These are phyloP conservation scores for Kradibia gibbosae DNA, from an alignment of 1,140 invertebrate species.

Conservation along the genomic window DNA sequence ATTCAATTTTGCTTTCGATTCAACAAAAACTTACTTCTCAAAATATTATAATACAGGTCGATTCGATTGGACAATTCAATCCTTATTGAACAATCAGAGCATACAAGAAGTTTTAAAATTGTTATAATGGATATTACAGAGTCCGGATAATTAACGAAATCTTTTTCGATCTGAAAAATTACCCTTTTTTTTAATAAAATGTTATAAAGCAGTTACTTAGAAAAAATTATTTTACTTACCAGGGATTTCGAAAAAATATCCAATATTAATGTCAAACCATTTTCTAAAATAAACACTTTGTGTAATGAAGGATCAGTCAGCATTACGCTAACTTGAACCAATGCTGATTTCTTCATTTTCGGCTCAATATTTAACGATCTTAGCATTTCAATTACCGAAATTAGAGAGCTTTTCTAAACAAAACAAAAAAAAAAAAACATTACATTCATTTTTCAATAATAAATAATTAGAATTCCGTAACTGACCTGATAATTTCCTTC, in stretches of 20 bases:
- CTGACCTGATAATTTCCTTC: conserved; percentile 64
- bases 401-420: conserved; percentile 60
- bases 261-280: conserved; percentile 68
- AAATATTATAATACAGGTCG: conserved; percentile 73
- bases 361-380: conserved; percentile 71
- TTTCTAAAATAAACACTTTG: conserved; percentile 70
- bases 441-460: conserved; percentile 3
- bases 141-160: conserved; percentile 78
- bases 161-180: conserved; percentile 71
- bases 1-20: not conserved
- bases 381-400: conserved; percentile 65
- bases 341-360: conserved; percentile 74
- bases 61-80: conserved; percentile 72
- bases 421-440: conserved; percentile 22
- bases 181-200: not conserved
- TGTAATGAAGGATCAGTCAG: conserved; percentile 74
- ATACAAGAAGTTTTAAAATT: conserved; percentile 75
- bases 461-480: conserved; percentile 37
- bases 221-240: conserved; percentile 52
- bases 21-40: conserved; percentile 73
- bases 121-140: conserved; percentile 77
- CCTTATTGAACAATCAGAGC: conserved; percentile 69
- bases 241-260: conserved; percentile 64
- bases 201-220: not conserved
- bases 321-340: conserved; percentile 76